Base-by-base conservation (phyloP, 2,113 vertebrate species). In the Agapornis roseicollis region DNA sequence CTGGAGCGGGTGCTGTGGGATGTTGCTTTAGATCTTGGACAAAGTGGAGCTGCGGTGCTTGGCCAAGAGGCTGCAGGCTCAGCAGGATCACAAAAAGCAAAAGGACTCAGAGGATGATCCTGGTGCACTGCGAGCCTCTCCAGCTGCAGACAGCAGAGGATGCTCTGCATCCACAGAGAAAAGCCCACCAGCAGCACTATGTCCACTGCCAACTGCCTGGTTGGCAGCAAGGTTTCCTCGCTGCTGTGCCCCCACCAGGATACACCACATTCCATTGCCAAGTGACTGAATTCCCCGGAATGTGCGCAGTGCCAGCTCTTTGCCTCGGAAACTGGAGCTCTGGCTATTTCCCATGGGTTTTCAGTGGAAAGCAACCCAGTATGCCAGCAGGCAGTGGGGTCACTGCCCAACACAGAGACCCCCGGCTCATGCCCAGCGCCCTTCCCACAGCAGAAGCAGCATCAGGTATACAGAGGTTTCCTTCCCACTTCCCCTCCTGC, bases 101-200 rank as follows among this genome's bases (percentile, higher is more conserved):
- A 1, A 76, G 33, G 61, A 63, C 66, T 68, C 35, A 12, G n/a
- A 50, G 83, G 66, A 76, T 52, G 44, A 72, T 33, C 42, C 87
- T 0, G 0, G 44, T 8, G 17, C 37, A n/a, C 53, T 0, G 0
- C 3, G 2, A 7, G 9, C 23, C 39, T 39, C 68, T 83, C 72
- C 35, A 1, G 1, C 35, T 28, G 63, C 0, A 0, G 52, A 52
- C 74, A 68, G 70, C 64, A 65, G 77, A 89, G 69, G 84, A 94
- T 86, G 81, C 73, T 35, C 85, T 72, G 65, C 28, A 61, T 72
- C 87, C 81, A 42, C 0, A 0, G 37, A 72, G 39, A 44, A 63
- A 17, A 80, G 71, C 47, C 65, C 5, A 2, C 35, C 13, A 69
- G 71, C 19, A 76, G 42, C 27, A 9, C 60, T 35, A 24, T 1